A percentile compares a stretch with the other conserved stretches of the same genome.
These are phyloP conservation scores for Zaprionus camerounensis DNA, from an alignment of 1,140 invertebrate genomes.

Conservation along the genomic window DNA sequence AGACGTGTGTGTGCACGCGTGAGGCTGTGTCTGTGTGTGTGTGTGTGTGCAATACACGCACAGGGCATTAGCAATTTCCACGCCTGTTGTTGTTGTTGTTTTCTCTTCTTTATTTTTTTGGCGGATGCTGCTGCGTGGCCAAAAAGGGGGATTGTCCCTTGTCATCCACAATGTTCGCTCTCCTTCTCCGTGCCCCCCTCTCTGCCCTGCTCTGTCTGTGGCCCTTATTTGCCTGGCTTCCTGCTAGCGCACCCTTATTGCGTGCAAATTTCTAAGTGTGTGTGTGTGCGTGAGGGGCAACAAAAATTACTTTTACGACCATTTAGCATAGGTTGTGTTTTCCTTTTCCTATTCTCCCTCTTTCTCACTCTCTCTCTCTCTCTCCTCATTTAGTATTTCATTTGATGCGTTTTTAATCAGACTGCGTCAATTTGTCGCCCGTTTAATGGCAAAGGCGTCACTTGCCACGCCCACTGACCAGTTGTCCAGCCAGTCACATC, in stretches of 20 bases:
- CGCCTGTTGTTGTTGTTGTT: constrained; percentile 16
- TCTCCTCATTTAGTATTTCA: constrained; percentile 46
- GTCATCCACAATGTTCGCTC: constrained; percentile 31
- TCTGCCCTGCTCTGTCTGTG: constrained; percentile 13
- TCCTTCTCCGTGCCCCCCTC: neutral
- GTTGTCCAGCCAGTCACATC: constrained; percentile 17
- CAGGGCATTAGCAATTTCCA: constrained; percentile 37
- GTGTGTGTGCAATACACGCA: constrained; percentile 41
- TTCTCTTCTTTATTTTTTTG: constrained; percentile 29
- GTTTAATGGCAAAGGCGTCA: constrained; percentile 57
- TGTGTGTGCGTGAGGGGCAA: constrained; percentile 38
- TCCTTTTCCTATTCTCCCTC: constrained; percentile 33
- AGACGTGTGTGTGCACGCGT: constrained; percentile 17
- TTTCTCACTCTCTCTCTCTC: neutral
- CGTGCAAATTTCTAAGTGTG: constrained; percentile 10
- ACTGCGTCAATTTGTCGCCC: constrained; percentile 70
- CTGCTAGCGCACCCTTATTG: constrained; percentile 57
- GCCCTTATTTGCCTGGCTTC: constrained; percentile 42
- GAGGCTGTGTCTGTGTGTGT: constrained; percentile 19
- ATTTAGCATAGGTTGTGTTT: constrained; percentile 67
- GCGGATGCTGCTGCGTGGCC: constrained; percentile 45
- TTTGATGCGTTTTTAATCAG: constrained; percentile 79
- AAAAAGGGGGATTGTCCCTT: constrained; percentile 52
- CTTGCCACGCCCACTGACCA: constrained; percentile 24
- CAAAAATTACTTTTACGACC: constrained; percentile 73